These are phyloP conservation scores for Entelurus aequoreus DNA, from an alignment of 2,113 vertebrate species.

Conservation along the genomic window DNA sequence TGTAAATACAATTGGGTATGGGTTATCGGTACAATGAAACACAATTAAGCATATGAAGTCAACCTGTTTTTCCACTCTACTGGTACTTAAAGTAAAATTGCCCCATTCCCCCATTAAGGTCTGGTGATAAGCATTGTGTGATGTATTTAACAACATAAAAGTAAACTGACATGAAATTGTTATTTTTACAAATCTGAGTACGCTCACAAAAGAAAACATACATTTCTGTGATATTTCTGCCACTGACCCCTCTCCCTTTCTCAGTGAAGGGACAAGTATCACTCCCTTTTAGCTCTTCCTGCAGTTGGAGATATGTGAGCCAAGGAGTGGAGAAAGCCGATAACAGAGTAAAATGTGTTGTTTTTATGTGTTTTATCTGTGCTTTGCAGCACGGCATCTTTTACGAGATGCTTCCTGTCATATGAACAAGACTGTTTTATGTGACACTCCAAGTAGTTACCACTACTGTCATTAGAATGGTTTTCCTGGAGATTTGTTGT, in stretches of 20 bases:
- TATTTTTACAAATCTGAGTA: constrained; percentile 1
- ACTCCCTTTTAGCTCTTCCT: constrained; percentile 32
- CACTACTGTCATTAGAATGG: constrained; percentile 46
- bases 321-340: constrained; percentile 9
- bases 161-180: background rate
- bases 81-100: no score
- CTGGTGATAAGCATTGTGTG: no score
- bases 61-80: no score
- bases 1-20: no score
- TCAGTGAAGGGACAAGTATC: constrained; percentile 15
- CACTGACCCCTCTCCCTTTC: constrained; percentile 17
- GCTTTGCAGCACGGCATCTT: constrained; percentile 26
- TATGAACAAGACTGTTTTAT: constrained; percentile 55
- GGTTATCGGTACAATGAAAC: no score
- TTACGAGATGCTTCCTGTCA: constrained; percentile 45
- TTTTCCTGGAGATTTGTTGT: constrained; percentile 58
- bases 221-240: constrained; percentile 4
- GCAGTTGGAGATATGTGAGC: constrained; percentile 18
- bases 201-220: constrained; percentile 22
- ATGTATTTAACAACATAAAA: no score
- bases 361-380: constrained; percentile 18
- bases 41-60: no score
- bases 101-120: no score
- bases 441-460: constrained; percentile 59
- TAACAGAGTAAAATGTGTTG: constrained; percentile 24